These are phyloP conservation scores for Hydrocynus forskahlii DNA, from an alignment of 2,797 vertebrate genomes.

Conservation along the genomic window DNA sequence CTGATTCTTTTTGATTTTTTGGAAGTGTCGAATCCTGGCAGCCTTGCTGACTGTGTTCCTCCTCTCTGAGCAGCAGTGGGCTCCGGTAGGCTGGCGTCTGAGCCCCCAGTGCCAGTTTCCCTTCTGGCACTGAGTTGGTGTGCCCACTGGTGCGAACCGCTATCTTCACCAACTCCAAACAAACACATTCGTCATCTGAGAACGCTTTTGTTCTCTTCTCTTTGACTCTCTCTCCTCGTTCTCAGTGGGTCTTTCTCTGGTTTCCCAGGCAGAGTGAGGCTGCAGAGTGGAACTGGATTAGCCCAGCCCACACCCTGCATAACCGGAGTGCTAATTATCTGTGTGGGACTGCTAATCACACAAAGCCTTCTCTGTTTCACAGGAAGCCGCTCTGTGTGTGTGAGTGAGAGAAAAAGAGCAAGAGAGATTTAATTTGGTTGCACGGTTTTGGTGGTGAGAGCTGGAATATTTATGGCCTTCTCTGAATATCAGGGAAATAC, in stretches of 20 bases:
- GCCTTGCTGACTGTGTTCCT: constrained; percentile 34
- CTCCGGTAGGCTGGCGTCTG: constrained; percentile 33
- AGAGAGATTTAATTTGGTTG: constrained; percentile 29
- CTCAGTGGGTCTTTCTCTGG: constrained; percentile 32
- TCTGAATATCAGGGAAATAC: constrained; percentile 52
- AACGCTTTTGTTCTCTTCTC: constrained; percentile 29
- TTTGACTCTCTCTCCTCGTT: constrained; percentile 14
- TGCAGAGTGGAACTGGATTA: constrained; percentile 55
- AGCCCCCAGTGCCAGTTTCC: constrained; percentile 15
- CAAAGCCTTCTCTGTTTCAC: constrained; percentile 61
- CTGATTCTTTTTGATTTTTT: background rate
- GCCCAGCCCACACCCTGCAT: constrained; percentile 50
- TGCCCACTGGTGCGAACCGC: constrained; percentile 34
- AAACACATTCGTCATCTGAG: constrained; percentile 44
- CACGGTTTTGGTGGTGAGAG: constrained; percentile 37
- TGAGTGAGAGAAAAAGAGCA: constrained; percentile 1
- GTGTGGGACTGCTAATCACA: constrained; percentile 55
- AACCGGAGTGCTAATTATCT: constrained; percentile 64
- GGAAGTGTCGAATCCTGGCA: background rate
- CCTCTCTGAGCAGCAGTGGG: constrained; percentile 33
- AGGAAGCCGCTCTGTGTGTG: constrained; percentile 10
- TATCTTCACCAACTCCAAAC: constrained; percentile 37
- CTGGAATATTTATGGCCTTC: constrained; percentile 54
- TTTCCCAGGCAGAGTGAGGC: constrained; percentile 45
- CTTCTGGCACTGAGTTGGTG: constrained; percentile 19